phyloP scores from a whole-genome alignment of 2,888 invertebrate species.

The Apamea monoglypha region DNA sequence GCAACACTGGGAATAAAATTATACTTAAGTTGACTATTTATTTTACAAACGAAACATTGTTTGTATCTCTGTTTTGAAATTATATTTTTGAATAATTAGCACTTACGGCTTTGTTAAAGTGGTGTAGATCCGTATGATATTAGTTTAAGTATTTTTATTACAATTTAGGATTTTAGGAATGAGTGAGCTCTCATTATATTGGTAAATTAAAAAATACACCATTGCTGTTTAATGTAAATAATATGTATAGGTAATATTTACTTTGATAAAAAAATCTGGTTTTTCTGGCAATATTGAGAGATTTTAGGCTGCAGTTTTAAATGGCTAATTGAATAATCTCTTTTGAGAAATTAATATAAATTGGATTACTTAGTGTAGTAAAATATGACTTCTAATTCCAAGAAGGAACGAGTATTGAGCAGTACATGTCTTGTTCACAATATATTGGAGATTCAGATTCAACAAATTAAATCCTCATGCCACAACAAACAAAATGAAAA shows the following conservation, averaged over 20 bases:
- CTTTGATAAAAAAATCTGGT: background rate
- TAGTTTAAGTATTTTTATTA: slow-evolving; percentile 1
- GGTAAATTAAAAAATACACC: background rate
- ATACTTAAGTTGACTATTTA: slow-evolving; percentile 40
- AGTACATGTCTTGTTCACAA: background rate
- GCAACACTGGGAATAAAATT: slow-evolving; percentile 56
- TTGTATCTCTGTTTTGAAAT: slow-evolving; percentile 15
- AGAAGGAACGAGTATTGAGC: no score
- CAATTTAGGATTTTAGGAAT: background rate
- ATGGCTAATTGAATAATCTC: no score
- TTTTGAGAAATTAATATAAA: no score
- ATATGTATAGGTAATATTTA: background rate
- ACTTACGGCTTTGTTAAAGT: background rate
- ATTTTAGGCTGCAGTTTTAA: background rate
- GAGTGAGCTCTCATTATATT: background rate
- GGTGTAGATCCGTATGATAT: slow-evolving; percentile 1
- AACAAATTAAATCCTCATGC: background rate
- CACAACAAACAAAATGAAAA: background rate
- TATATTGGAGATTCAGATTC: background rate
- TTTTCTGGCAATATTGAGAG: background rate
- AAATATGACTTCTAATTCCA: no score
- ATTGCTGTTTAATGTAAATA: no score
- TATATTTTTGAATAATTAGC: slow-evolving; percentile 23
- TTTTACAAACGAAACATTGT: slow-evolving; percentile 32
- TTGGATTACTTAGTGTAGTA: no score